A percentile compares a stretch with the other conserved stretches of the same genome.
phyloP scores from a whole-genome alignment of 2,888 invertebrate genomes.

The Vandiemenella viatica region DNA sequence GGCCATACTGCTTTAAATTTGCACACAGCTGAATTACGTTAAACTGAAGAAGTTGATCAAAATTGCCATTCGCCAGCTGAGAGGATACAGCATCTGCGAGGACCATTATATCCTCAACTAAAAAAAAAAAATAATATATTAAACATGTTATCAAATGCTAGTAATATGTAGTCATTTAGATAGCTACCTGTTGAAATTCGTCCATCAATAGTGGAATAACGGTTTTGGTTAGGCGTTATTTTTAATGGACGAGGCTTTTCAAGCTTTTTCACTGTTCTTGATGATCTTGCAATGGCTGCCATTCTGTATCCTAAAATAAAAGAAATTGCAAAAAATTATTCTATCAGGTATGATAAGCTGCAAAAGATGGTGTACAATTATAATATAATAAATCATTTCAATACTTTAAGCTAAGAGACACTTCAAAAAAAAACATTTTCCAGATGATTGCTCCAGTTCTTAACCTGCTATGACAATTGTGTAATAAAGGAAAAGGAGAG shows the following conservation, averaged over 20 bases:
- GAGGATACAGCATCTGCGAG: conserved; percentile 68
- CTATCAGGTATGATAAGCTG: too few relatives aligned
- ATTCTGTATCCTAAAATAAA: too few relatives aligned
- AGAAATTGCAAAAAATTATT: too few relatives aligned
- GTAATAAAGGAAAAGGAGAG: too few relatives aligned
- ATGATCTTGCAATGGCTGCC: too few relatives aligned
- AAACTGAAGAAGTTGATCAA: conserved; percentile 51
- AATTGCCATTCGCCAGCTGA: conserved; percentile 58
- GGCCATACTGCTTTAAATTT: conserved; percentile 57
- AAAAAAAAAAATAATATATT: conserved; percentile 23
- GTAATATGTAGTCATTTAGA: conserved; percentile 1
- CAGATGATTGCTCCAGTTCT: too few relatives aligned
- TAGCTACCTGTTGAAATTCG: conserved; percentile 10
- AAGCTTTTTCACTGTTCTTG: conserved; percentile 55
- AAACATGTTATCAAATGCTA: conserved; percentile 5
- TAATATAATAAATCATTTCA: too few relatives aligned
- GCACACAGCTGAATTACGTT: conserved; percentile 64
- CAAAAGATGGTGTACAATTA: too few relatives aligned
- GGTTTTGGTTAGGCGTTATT: conserved; percentile 30
- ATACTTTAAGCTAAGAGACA: too few relatives aligned
- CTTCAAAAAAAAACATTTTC: too few relatives aligned
- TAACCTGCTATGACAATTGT: too few relatives aligned
- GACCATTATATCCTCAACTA: conserved; percentile 69
- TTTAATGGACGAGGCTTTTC: conserved; percentile 62
- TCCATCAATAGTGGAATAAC: conserved; percentile 24